Conservation (phyloP, 1,140 invertebrate genomes). For the Heterodera schachtii region DNA sequence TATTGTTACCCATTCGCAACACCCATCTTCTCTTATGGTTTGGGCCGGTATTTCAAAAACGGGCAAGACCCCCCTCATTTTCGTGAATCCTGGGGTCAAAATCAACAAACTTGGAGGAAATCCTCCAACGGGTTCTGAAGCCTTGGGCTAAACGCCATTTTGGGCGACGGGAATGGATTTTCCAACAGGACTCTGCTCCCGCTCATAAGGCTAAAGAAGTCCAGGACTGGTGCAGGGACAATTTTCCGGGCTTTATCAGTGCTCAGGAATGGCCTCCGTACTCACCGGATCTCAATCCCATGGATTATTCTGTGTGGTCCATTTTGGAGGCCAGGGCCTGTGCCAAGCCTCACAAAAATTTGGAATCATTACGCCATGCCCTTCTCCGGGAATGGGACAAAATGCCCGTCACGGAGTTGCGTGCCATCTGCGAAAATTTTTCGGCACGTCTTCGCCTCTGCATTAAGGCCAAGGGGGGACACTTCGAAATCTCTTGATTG, state of each 20-base stretch:
- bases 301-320: background rate
- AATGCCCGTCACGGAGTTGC: background rate
- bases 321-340: background rate
- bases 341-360: too few relatives aligned
- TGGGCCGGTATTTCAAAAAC: constrained; percentile 14
- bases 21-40: constrained; percentile 29
- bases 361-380: background rate
- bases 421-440: background rate
- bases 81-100: constrained; percentile 32
- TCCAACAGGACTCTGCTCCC: too few relatives aligned
- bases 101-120: too few relatives aligned
- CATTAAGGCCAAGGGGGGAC: background rate
- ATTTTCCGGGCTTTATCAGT: too few relatives aligned
- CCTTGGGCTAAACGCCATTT: too few relatives aligned
- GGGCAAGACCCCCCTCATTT: constrained; percentile 33
- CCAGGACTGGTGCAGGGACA: too few relatives aligned
- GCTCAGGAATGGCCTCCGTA: constrained; percentile 2
- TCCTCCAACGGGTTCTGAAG: too few relatives aligned
- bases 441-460: background rate
- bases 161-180: too few relatives aligned
- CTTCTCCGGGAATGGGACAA: constrained; percentile 1
- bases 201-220: too few relatives aligned
- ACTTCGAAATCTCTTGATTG: background rate
- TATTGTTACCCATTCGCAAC: background rate
- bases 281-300: background rate